A percentile compares a stretch with the other conserved stretches of the same genome.
These are phyloP conservation scores for Piscicola geometra DNA, from an alignment of 2,888 invertebrate genomes.

Conservation along the genomic window DNA sequence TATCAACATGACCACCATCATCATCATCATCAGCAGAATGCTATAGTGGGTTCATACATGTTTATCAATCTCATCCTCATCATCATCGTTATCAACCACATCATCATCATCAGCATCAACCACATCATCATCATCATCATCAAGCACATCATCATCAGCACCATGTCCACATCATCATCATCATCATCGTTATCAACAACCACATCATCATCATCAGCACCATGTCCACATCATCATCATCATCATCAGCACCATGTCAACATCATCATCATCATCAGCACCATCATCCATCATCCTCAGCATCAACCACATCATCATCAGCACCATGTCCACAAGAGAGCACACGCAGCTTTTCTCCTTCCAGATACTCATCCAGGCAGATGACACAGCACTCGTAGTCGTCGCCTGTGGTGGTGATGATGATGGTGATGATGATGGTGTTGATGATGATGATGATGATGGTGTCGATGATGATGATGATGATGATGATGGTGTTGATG, in stretches of 20 bases:
- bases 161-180: constrained; percentile 7
- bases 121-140: constrained; percentile 23
- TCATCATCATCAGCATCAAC: constrained; percentile 18
- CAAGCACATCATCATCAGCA: constrained; percentile 15
- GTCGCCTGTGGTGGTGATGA: constrained; percentile 1
- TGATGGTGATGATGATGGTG: background rate
- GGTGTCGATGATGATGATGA: background rate
- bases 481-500: background rate
- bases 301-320: background rate
- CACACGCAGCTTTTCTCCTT: constrained; percentile 21
- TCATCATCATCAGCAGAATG: background rate
- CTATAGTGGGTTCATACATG: too few species aligned
- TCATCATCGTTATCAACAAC: constrained; percentile 9
- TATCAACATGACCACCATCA: background rate
- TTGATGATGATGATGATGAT: background rate
- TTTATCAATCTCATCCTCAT: background rate
- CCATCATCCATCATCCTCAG: constrained; percentile 2
- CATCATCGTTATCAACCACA: background rate
- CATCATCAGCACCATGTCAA: background rate
- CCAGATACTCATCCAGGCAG: constrained; percentile 30
- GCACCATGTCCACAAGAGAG: constrained; percentile 29
- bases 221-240: background rate
- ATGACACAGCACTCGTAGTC: constrained; percentile 28
- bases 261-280: background rate
- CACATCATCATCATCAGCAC: background rate